Percentiles rank a stretch among this genome's conserved stretches.
These are phyloP conservation scores for Karalla daura DNA, from an alignment of 2,797 vertebrate genomes.

Conservation along the genomic window DNA sequence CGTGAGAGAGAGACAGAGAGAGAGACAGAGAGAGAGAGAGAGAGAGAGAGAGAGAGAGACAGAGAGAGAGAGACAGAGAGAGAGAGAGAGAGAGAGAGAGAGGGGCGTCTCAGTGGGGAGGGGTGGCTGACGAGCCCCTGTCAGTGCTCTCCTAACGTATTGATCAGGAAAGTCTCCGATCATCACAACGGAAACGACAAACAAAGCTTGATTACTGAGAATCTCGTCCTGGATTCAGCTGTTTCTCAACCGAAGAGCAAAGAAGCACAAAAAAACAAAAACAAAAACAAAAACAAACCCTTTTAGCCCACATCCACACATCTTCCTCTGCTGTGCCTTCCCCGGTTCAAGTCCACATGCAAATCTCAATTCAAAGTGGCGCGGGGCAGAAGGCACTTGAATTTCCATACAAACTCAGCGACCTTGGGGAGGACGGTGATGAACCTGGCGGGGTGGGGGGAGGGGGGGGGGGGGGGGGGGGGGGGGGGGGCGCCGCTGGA, in stretches of 20 bases:
- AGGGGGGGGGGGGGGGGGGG: constrained; percentile 32
- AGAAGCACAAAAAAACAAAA: constrained; percentile 17
- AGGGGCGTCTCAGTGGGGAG: constrained; percentile 9
- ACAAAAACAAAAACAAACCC: background rate
- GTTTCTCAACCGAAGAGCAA: constrained; percentile 16
- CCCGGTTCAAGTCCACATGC: constrained; percentile 59
- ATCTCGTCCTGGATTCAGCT: no score
- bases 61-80: no score
- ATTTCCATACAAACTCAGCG: constrained; percentile 79
- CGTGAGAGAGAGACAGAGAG: no score
- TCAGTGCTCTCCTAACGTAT: constrained; percentile 9
- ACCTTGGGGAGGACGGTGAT: constrained; percentile 49
- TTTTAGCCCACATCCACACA: constrained; percentile 19
- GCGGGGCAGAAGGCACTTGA: constrained; percentile 76
- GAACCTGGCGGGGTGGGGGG: constrained; percentile 65
- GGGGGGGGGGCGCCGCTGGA: constrained; percentile 14
- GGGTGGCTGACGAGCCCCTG: constrained; percentile 41
- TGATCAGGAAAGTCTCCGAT: no score
- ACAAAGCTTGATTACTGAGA: no score
- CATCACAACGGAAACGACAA: no score
- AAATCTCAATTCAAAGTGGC: constrained; percentile 82
- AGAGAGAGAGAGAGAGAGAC: no score
- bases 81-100: constrained; percentile 34
- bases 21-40: no score
- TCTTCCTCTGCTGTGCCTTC: constrained; percentile 9